These are phyloP conservation scores for Barnardius zonarius DNA, from an alignment of 2,113 vertebrate genomes.

Conservation along the genomic window DNA sequence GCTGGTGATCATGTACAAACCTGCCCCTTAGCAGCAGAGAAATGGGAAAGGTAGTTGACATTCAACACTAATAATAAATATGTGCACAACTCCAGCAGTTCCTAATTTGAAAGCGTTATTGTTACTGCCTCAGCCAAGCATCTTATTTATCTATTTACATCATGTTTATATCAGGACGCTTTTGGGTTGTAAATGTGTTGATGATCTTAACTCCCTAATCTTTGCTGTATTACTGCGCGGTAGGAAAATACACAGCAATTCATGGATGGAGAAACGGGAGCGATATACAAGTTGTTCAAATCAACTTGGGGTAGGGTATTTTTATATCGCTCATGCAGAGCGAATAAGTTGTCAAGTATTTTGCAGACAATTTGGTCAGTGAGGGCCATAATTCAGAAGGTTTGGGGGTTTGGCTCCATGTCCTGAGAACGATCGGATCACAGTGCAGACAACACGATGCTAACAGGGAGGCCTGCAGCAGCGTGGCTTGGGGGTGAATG, in stretches of 20 bases:
- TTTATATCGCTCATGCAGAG: accelerated
- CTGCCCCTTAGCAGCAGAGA: neutral
- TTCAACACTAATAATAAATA: neutral
- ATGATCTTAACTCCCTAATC: neutral
- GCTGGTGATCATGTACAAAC: neutral
- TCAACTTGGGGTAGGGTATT: neutral
- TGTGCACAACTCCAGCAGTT: neutral
- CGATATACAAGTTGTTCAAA: neutral
- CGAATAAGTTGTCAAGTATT: neutral
- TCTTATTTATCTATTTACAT: neutral
- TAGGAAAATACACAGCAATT: neutral
- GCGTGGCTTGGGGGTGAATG: neutral
- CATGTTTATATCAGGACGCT: neutral
- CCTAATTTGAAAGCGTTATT: neutral
- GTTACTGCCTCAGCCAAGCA: neutral
- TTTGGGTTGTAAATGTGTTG: neutral
- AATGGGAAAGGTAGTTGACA: neutral
- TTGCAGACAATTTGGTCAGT: accelerated
- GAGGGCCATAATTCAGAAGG: neutral
- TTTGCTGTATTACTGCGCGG: accelerated
- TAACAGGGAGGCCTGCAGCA: neutral
- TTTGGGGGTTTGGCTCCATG: neutral
- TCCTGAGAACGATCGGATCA: neutral
- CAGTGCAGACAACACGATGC: accelerated
- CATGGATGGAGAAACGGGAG: neutral